phyloP scores from a whole-genome alignment of 2,888 invertebrate genomes.

The Phanerotoma sp. region DNA sequence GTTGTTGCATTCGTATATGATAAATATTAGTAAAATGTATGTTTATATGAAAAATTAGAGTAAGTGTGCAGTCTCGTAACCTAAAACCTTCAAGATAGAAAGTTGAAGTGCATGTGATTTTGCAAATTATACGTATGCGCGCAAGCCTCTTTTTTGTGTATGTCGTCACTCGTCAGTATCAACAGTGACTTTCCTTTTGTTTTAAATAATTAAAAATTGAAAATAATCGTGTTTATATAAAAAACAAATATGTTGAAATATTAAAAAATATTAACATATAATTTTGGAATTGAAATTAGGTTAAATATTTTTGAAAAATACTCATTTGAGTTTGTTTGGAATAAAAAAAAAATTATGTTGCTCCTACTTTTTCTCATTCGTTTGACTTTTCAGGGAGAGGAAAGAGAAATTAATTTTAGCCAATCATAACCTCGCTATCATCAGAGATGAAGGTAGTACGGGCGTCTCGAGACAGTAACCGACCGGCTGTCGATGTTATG shows the following conservation, averaged over 20 bases:
- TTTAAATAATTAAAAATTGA: neutral
- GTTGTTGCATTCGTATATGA: too few relatives aligned
- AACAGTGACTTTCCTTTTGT: neutral
- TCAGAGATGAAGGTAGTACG: too few relatives aligned
- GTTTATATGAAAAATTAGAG: neutral
- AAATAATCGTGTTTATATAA: neutral
- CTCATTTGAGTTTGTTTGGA: neutral
- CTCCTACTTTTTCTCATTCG: neutral
- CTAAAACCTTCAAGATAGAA: constrained; percentile 3
- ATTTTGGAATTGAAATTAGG: too few relatives aligned
- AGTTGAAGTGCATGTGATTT: constrained; percentile 7
- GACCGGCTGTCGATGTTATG: neutral
- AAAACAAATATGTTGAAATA: neutral
- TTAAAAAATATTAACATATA: too few relatives aligned
- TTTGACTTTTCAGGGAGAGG: neutral
- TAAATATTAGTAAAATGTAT: too few relatives aligned
- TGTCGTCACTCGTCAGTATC: neutral
- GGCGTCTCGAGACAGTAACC: neutral
- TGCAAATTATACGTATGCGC: constrained; percentile 12
- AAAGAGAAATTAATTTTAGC: neutral
- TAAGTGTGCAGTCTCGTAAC: neutral
- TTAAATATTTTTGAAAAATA: neutral
- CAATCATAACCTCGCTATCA: neutral
- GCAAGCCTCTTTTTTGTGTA: constrained; percentile 10
- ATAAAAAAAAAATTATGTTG: neutral